phyloP scores from a whole-genome alignment of 1,140 invertebrate species.

The Caerostris extrusa region DNA sequence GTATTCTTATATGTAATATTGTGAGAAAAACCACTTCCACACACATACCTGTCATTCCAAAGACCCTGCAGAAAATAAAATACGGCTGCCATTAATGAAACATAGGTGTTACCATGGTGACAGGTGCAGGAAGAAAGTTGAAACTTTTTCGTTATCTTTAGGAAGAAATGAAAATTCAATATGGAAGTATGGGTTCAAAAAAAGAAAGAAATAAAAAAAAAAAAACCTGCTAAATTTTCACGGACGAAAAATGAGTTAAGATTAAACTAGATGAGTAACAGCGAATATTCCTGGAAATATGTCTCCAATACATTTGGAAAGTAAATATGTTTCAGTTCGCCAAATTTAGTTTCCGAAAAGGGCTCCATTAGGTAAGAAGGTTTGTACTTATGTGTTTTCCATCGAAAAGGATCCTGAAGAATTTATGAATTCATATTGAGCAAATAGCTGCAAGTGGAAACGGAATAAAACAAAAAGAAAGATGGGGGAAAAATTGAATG shows the following conservation, averaged over 20 bases:
- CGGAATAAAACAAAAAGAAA: not conserved
- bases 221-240: constrained; percentile 25
- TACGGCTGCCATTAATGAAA: constrained; percentile 45
- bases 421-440: constrained; percentile 66
- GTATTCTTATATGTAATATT: not conserved
- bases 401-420: constrained; percentile 4
- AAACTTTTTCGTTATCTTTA: constrained; percentile 12
- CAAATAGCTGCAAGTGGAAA: constrained; percentile 51
- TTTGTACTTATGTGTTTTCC: not conserved
- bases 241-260: constrained; percentile 54
- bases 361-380: constrained; percentile 33
- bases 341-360: constrained; percentile 45
- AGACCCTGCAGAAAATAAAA: not conserved
- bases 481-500: not conserved
- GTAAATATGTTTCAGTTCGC: constrained; percentile 53
- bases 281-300: constrained; percentile 38
- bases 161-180: constrained; percentile 46
- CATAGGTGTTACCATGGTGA: constrained; percentile 38
- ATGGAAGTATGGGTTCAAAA: constrained; percentile 5
- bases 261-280: constrained; percentile 54
- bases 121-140: not conserved
- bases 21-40: not conserved
- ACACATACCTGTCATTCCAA: not conserved
- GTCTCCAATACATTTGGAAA: constrained; percentile 31
- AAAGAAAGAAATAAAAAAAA: not conserved